A percentile compares a stretch with the other conserved stretches of the same genome.
Conservation (phyloP, 2,888 invertebrate genomes). For the Formica aserva region DNA sequence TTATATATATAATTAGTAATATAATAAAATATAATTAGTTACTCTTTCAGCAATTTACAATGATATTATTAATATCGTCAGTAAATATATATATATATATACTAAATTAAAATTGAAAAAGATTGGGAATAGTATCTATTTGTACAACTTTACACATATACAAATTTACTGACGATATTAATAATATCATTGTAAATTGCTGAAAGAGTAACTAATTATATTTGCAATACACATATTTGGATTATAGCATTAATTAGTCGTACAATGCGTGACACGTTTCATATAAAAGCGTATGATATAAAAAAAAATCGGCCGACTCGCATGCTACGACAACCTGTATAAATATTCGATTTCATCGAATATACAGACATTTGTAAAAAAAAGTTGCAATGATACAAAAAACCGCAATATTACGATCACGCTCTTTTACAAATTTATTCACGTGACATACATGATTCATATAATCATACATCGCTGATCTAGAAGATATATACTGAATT, state of each 20-base stretch:
- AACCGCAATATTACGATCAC: neutral
- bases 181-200: neutral
- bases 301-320: neutral
- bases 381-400: neutral
- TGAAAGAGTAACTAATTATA: neutral
- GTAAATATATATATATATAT: neutral
- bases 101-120: neutral
- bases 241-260: neutral
- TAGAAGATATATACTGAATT: neutral
- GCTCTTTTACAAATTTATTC: neutral
- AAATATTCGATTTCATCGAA: neutral
- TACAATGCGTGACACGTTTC: neutral
- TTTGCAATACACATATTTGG: neutral
- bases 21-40: neutral
- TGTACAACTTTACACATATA: neutral
- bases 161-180: neutral
- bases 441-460: neutral
- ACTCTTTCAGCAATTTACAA: neutral
- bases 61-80: constrained; percentile 8
- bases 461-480: neutral
- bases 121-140: neutral
- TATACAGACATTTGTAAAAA: neutral
- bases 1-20: too few species aligned
- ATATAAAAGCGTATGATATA: neutral
- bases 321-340: neutral